Evolutionary conservation across 2,888 invertebrate genomes (phyloP).

Genomic region (Callyntrura sp.): DNA sequence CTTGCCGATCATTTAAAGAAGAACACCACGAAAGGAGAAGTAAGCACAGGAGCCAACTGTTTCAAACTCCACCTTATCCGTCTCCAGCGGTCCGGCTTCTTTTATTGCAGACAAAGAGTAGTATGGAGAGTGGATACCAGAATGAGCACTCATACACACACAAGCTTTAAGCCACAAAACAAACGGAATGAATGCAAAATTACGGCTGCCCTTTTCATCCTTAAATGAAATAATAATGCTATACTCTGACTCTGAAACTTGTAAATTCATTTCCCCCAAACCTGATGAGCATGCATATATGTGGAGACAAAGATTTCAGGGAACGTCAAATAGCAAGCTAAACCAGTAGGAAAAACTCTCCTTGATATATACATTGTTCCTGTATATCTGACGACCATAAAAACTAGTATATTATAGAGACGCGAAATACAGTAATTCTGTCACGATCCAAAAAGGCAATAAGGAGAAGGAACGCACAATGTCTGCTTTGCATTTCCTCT

Average conservation of each 20-base stretch:
- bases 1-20: slow-evolving; percentile 35
- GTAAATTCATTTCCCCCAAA: slow-evolving; percentile 11
- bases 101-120: background rate
- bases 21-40: background rate
- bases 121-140: background rate
- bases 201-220: slow-evolving; percentile 21
- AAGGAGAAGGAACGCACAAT: slow-evolving; percentile 27
- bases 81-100: background rate
- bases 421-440: slow-evolving; percentile 52
- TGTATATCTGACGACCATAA: background rate
- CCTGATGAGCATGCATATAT: slow-evolving; percentile 12
- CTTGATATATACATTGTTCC: background rate
- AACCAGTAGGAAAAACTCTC: slow-evolving; percentile 15
- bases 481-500: slow-evolving; percentile 36
- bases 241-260: background rate
- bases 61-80: background rate
- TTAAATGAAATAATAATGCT: slow-evolving; percentile 41
- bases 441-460: slow-evolving; percentile 54
- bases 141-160: too few relatives aligned
- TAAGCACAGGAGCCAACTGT: background rate
- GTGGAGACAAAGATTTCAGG: slow-evolving; percentile 22
- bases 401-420: slow-evolving; percentile 6
- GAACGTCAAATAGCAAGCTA: background rate
- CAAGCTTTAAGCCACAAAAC: slow-evolving; percentile 32
- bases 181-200: slow-evolving; percentile 33